Evolutionary conservation across 1,140 invertebrate species (phyloP).

Genomic region (Zaprionus davidi): DNA sequence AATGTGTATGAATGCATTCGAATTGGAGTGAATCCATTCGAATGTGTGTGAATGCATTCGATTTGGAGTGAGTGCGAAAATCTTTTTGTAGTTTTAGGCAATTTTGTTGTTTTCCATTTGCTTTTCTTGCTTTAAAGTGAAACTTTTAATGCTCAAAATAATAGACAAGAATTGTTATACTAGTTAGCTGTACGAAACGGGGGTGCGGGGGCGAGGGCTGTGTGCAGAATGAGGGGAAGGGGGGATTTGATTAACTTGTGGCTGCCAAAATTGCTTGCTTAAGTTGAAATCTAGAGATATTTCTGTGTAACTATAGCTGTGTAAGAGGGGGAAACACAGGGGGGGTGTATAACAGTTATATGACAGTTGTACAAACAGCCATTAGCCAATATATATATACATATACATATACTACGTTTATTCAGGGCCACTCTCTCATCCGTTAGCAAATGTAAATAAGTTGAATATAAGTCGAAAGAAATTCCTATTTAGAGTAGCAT

Average conservation of each 20-base stretch:
- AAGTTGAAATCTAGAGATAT: conserved; percentile 19
- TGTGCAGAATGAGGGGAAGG: no score
- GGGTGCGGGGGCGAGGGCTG: neutral
- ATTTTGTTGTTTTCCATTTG: conserved; percentile 41
- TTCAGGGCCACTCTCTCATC: conserved; percentile 34
- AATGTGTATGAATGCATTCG: no score
- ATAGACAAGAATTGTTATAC: conserved; percentile 54
- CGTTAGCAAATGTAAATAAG: conserved; percentile 42
- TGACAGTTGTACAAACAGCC: conserved; percentile 23
- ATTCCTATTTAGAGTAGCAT: conserved; percentile 22
- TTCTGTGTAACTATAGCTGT: neutral
- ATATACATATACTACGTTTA: conserved; percentile 13
- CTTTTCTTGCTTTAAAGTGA: conserved; percentile 64
- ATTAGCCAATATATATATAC: conserved; percentile 48
- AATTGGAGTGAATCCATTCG: no score
- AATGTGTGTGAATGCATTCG: no score
- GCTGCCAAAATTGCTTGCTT: conserved; percentile 53
- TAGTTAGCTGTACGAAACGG: conserved; percentile 8
- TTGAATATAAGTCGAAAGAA: conserved; percentile 15
- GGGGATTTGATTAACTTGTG: conserved; percentile 22
- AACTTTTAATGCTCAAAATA: conserved; percentile 78
- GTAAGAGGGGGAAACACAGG: conserved; percentile 21
- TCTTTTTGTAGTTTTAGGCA: conserved; percentile 38
- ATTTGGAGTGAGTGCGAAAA: no score
- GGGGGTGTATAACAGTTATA: conserved; percentile 29